These are phyloP conservation scores for Hylomyscus alleni DNA, from an alignment of 2,797 vertebrate species.

Conservation along the genomic window DNA sequence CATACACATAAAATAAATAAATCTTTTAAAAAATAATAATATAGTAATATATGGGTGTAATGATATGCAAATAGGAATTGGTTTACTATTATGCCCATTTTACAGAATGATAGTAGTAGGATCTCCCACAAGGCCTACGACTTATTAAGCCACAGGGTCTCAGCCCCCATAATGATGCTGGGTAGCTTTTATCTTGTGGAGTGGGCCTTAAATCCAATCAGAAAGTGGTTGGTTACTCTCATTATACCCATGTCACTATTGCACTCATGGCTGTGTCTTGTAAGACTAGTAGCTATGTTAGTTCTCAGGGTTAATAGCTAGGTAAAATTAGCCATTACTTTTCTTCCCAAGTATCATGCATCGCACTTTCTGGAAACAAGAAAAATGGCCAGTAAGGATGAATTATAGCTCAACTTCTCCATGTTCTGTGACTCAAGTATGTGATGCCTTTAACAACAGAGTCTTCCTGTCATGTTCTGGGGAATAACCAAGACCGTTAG, in stretches of 20 bases:
- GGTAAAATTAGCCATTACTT: not conserved
- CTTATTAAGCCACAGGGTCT: not conserved
- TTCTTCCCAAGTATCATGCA: not conserved
- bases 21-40: too few species aligned
- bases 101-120: not conserved
- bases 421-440: not conserved
- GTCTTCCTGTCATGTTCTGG: not conserved
- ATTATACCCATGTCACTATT: not conserved
- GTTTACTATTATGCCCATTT: not conserved
- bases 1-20: too few species aligned
- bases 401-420: not conserved
- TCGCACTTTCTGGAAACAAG: not conserved
- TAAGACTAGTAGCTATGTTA: not conserved
- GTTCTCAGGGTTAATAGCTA: not conserved
- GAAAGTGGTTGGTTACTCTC: not conserved
- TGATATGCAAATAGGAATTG: not conserved
- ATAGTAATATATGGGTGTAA: not conserved
- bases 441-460: not conserved
- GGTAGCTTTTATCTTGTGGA: not conserved
- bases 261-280: not conserved
- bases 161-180: not conserved
- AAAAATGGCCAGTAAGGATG: not conserved
- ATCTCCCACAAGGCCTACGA: not conserved
- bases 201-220: not conserved
- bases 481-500: not conserved